phyloP scores from a whole-genome alignment of 2,888 invertebrate genomes.

The Pristionchus entomophagus region DNA sequence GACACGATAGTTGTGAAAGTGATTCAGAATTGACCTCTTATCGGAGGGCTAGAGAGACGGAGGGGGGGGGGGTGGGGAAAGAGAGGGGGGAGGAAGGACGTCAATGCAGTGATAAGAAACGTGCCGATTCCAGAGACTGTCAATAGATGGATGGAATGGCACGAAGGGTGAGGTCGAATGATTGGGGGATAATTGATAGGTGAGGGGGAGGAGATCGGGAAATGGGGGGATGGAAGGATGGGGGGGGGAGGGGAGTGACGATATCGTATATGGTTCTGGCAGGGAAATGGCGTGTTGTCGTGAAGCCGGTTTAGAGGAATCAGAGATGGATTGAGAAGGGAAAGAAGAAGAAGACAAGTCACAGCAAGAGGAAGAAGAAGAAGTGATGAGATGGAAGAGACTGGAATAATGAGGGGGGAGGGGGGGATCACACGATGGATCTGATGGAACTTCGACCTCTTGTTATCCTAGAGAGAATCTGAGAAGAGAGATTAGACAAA shows the following conservation, averaged over 20 bases:
- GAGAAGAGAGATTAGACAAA: constrained; percentile 20
- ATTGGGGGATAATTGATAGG: background rate
- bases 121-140: constrained; percentile 10
- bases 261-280: background rate
- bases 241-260: background rate
- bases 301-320: background rate
- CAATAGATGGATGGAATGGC: background rate
- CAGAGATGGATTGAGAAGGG: background rate
- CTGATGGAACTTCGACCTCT: constrained; percentile 1
- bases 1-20: background rate
- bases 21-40: constrained; percentile 22
- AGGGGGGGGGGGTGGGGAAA: no score
- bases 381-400: constrained; percentile 1
- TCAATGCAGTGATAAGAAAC: constrained; percentile 12
- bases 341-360: background rate
- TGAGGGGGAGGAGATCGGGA: background rate
- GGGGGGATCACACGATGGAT: background rate
- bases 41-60: background rate
- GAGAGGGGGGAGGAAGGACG: background rate
- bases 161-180: background rate
- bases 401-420: background rate
- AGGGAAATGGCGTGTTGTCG: background rate
- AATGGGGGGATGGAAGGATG: background rate
- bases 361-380: background rate
- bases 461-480: background rate